Evolutionary conservation across 2,888 invertebrate species (phyloP).

Genomic region (Panopea generosa): DNA sequence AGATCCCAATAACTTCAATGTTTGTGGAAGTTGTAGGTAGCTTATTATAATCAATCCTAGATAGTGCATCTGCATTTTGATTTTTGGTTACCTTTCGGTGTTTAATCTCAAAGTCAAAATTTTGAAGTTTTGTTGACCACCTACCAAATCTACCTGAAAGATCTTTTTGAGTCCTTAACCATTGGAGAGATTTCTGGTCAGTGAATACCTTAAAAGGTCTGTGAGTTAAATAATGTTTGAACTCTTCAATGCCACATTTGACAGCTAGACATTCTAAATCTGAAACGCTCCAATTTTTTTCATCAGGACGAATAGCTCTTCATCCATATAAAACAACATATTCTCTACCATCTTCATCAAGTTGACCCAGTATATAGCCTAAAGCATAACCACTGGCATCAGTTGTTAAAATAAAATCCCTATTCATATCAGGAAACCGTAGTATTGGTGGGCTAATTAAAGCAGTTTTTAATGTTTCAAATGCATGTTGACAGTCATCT

Average conservation of each 20-base stretch:
- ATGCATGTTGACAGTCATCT: too few relatives aligned
- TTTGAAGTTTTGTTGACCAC: conserved; percentile 27
- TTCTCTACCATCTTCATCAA: conserved; percentile 7
- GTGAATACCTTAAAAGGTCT: too few relatives aligned
- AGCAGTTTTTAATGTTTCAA: too few relatives aligned
- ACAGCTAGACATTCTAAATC: conserved; percentile 40
- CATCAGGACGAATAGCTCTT: conserved; percentile 12
- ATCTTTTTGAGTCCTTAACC: too few relatives aligned
- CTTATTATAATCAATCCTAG: neutral
- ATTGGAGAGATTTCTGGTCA: too few relatives aligned
- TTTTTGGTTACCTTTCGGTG: too few relatives aligned
- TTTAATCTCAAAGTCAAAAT: conserved; percentile 13
- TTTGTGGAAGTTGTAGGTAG: too few relatives aligned
- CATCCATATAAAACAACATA: conserved; percentile 7
- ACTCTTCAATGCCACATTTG: conserved; percentile 11
- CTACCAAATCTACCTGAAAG: conserved; percentile 13
- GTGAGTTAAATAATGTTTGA: too few relatives aligned
- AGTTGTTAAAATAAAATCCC: conserved; percentile 21
- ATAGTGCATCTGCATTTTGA: too few relatives aligned
- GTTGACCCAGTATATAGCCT: conserved; percentile 31
- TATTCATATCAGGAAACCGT: too few relatives aligned
- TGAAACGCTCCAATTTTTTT: conserved; percentile 17
- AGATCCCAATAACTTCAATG: too few relatives aligned
- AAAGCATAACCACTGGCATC: conserved; percentile 39
- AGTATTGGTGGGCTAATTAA: too few relatives aligned